Evolutionary conservation across 2,113 vertebrate species (phyloP), one percentile per base, ranked within the genome.

Genomic region (Balaeniceps rex): DNA sequence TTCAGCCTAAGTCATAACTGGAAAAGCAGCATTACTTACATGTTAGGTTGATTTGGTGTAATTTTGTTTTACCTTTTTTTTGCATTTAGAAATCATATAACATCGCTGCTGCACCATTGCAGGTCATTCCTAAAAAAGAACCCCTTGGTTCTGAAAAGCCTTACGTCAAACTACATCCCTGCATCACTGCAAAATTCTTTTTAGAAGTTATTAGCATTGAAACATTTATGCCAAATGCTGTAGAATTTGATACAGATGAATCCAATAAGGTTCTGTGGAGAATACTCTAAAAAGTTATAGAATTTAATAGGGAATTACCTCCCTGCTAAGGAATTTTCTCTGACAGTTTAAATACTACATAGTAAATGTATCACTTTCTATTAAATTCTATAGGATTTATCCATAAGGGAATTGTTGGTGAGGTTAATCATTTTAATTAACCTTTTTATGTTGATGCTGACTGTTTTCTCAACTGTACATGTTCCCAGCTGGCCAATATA

Each of bases 341-440:
- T 90, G 78, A 89, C 87, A 91, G 94, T 95, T 97, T 97, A 97
- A 97, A 97, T 96, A 97, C 90, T 86, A 88, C 75, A 89, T 85
- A 90, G 94, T 96, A 97, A 97, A 96, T 93, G 90, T 87, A 96
- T 91, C 64, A 85, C 81, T 93, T 94, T 90, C 90, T 95, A 93
- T 96, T 95, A 94, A 60, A 92, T 96, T 93, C 95, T 87, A 94
- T 95, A 97, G 92, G 79, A 88, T 77, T 83, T 83, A 82, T 97
- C 95, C 96, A 90, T 88, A 84, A 90, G 93, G 96, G 88, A 94
- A 96, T 95, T 92, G 87, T 79, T 97, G 83, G 83, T 63, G 77
- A 95, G 96, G 97, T 97, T 94, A 97, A 95, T 97, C 58, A 96
- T 91, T 97, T 97, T 97, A 97, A 97, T 97, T 97, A 97, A 96